Evolutionary conservation across 2,113 vertebrate genomes (phyloP).

Genomic region (Heterocephalus glaber): DNA sequence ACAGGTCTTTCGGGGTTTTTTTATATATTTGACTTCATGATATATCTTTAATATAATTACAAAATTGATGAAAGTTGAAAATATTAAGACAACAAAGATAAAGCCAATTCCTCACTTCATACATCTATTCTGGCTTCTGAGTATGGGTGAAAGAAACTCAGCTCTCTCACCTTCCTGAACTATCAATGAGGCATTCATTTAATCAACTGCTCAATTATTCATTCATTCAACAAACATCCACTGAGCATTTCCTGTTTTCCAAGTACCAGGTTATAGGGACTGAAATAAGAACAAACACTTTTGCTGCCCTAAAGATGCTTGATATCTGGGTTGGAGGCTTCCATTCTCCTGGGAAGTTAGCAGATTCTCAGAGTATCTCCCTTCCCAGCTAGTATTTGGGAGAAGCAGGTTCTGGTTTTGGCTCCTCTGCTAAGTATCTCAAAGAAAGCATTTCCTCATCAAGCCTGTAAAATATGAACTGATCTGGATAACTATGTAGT

Average conservation of each 20-base stretch:
- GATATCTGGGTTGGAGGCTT: not conserved
- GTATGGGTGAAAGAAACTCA: not conserved
- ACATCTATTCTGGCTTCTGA: not conserved
- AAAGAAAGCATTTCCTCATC: not conserved
- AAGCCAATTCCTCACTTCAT: not conserved
- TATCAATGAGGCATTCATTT: not conserved
- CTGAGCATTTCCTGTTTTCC: not conserved
- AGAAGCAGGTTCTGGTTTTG: not conserved
- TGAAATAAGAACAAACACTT: not conserved
- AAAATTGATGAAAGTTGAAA: not conserved
- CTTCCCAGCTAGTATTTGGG: not conserved
- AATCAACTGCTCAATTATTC: not conserved
- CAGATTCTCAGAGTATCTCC: not conserved
- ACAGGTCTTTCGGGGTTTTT: not conserved
- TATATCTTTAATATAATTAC: conserved; percentile 6
- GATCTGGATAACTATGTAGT: not conserved
- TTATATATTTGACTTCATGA: not conserved
- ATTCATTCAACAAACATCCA: not conserved
- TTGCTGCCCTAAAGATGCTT: not conserved
- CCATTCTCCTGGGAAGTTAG: not conserved
- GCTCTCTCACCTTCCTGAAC: not conserved
- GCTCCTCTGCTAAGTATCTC: not conserved
- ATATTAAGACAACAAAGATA: conserved; percentile 3
- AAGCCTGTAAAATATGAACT: not conserved
- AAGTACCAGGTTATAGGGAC: not conserved